These are phyloP conservation scores for Oplegnathus fasciatus DNA, from an alignment of 2,113 vertebrate species.

Conservation along the genomic window DNA sequence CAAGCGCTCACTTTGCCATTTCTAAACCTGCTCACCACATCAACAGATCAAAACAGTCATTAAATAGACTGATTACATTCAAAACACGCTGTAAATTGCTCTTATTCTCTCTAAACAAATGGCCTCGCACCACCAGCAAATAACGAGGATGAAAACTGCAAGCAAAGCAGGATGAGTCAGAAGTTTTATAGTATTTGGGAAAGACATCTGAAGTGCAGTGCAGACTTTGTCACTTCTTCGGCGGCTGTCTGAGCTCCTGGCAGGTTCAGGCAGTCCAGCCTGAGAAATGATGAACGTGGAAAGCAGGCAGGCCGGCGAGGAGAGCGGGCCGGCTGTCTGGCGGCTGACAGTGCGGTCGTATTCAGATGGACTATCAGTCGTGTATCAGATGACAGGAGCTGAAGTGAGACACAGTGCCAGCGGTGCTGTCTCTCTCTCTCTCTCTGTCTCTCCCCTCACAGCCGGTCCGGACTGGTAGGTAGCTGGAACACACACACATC, in stretches of 20 bases:
- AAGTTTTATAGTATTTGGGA: slow-evolving; percentile 73
- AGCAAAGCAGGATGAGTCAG: slow-evolving; percentile 65
- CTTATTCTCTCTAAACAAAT: slow-evolving; percentile 58
- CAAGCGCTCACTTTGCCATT: slow-evolving; percentile 6
- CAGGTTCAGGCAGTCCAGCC: slow-evolving; percentile 64
- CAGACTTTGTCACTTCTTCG: slow-evolving; percentile 65
- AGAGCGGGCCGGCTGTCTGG: slow-evolving; percentile 70
- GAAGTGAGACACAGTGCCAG: slow-evolving; percentile 80
- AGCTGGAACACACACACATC: slow-evolving; percentile 68
- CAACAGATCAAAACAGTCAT: slow-evolving; percentile 32
- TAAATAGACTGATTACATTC: slow-evolving; percentile 63
- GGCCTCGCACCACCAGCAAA: slow-evolving; percentile 22
- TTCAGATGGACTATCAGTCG: slow-evolving; percentile 81
- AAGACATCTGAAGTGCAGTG: slow-evolving; percentile 73
- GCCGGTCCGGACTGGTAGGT: slow-evolving; percentile 57
- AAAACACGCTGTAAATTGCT: slow-evolving; percentile 42
- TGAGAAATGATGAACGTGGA: slow-evolving; percentile 71
- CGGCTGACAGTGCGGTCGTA: slow-evolving; percentile 72
- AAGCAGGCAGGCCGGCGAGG: slow-evolving; percentile 25
- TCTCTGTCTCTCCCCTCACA: slow-evolving; percentile 13
- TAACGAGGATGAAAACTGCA: slow-evolving; percentile 64
- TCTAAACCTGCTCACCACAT: slow-evolving; percentile 24
- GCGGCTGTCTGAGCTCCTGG: slow-evolving; percentile 66
- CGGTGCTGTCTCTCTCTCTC: slow-evolving; percentile 47
- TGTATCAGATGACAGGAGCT: slow-evolving; percentile 79